Evolutionary conservation across 2,113 vertebrate genomes (phyloP).

Genomic region (Plecturocebus donacophilus): DNA sequence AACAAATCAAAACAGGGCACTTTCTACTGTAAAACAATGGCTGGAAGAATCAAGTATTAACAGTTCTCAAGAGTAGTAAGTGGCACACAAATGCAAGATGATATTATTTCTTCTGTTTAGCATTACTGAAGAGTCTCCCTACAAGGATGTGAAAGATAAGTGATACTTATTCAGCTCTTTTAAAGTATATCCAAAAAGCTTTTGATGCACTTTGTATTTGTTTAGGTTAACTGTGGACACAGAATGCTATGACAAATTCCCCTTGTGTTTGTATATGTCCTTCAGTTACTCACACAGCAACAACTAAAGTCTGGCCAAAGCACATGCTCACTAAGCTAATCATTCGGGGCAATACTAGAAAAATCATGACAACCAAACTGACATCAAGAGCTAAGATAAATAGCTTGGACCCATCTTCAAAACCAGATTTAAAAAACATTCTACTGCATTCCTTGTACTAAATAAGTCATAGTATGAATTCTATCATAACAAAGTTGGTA

Average conservation of each 20-base stretch:
- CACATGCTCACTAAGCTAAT: not conserved
- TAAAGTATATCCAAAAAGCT: not conserved
- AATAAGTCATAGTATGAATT: not conserved
- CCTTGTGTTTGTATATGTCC: not conserved
- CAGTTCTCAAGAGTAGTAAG: not conserved
- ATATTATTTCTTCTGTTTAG: not conserved
- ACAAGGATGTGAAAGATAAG: not conserved
- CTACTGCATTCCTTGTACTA: not conserved
- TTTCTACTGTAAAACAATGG: not conserved
- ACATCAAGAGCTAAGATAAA: not conserved
- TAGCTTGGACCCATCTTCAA: not conserved
- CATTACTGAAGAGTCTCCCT: not conserved
- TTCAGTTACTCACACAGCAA: not conserved
- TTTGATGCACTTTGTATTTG: not conserved
- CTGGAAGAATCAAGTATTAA: not conserved
- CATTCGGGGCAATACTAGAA: not conserved
- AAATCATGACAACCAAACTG: not conserved
- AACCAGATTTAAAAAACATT: not conserved
- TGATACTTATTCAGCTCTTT: not conserved
- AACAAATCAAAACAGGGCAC: not conserved
- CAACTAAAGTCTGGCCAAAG: not conserved
- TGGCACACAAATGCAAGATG: not conserved
- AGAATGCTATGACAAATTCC: not conserved
- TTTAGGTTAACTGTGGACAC: not conserved
- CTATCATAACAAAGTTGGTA: not conserved